phyloP scores from a whole-genome alignment of 2,888 invertebrate species.

The Uropetala carovei region DNA sequence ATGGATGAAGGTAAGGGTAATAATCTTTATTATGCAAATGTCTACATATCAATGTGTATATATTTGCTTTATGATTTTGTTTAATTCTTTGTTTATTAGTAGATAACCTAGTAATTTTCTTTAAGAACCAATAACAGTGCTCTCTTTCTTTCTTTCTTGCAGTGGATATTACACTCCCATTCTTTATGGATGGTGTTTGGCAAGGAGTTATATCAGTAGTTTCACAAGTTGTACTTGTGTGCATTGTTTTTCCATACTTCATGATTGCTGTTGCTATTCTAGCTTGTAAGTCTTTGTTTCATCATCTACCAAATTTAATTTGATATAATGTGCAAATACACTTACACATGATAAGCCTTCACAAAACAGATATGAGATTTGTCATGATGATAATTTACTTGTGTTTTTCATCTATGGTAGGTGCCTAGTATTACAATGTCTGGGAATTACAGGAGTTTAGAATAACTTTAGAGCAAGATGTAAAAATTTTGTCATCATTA shows the following conservation, averaged over 20 bases:
- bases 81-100: too few relatives aligned
- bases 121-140: background rate
- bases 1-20: slow-evolving; percentile 74
- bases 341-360: too few relatives aligned
- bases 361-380: too few relatives aligned
- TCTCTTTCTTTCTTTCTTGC: slow-evolving; percentile 68
- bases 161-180: slow-evolving; percentile 76
- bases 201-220: slow-evolving; percentile 75
- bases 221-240: slow-evolving; percentile 73
- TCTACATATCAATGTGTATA: background rate
- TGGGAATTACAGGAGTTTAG: too few relatives aligned
- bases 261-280: slow-evolving; percentile 73
- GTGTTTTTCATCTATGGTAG: too few relatives aligned
- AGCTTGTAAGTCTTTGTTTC: slow-evolving; percentile 69
- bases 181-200: slow-evolving; percentile 76
- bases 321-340: background rate
- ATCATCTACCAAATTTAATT: background rate
- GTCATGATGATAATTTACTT: too few relatives aligned
- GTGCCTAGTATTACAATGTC: too few relatives aligned
- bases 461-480: too few relatives aligned
- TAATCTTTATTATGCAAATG: background rate
- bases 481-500: too few relatives aligned
- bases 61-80: background rate
- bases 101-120: background rate
- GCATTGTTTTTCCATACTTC: slow-evolving; percentile 73